A percentile compares a stretch with the other conserved stretches of the same genome.
Evolutionary conservation across 2,888 invertebrate species (phyloP).

Genomic region (Rotaria magnacalcarata): DNA sequence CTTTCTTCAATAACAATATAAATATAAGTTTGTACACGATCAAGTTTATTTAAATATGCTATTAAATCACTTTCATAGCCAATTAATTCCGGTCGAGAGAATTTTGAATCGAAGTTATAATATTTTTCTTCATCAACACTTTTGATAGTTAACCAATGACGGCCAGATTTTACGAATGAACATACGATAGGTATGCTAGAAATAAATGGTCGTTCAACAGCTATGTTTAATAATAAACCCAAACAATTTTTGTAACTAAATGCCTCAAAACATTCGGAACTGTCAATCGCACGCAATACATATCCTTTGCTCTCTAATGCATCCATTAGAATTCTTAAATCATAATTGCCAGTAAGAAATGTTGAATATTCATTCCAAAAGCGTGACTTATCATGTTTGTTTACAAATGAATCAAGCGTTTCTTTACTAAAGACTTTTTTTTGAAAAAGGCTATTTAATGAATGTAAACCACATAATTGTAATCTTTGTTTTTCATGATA

Average conservation of each 20-base stretch:
- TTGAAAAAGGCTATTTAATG: conserved; percentile 23
- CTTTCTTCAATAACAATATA: neutral
- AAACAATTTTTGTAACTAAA: neutral
- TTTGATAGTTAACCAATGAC: conserved; percentile 25
- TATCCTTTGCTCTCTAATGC: neutral
- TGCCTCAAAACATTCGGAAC: neutral
- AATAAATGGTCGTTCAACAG: neutral
- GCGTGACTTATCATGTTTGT: neutral
- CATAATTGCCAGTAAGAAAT: conserved; percentile 1
- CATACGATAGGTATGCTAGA: neutral
- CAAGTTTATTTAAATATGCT: neutral
- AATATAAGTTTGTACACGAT: neutral
- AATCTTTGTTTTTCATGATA: conserved; percentile 12
- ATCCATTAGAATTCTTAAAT: neutral
- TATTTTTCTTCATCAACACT: neutral
- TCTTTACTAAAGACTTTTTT: neutral
- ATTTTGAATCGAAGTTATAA: conserved; percentile 6
- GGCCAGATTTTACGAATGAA: neutral
- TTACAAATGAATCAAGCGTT: neutral
- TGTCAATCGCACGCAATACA: neutral
- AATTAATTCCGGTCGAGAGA: neutral
- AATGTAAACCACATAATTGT: conserved; percentile 28
- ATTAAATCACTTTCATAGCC: neutral
- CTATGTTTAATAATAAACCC: conserved; percentile 2
- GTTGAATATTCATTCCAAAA: conserved; percentile 23